A percentile compares a stretch with the other conserved stretches of the same genome.
phyloP scores from a whole-genome alignment of 2,113 vertebrate species.

The Forbesichthys agassizii region DNA sequence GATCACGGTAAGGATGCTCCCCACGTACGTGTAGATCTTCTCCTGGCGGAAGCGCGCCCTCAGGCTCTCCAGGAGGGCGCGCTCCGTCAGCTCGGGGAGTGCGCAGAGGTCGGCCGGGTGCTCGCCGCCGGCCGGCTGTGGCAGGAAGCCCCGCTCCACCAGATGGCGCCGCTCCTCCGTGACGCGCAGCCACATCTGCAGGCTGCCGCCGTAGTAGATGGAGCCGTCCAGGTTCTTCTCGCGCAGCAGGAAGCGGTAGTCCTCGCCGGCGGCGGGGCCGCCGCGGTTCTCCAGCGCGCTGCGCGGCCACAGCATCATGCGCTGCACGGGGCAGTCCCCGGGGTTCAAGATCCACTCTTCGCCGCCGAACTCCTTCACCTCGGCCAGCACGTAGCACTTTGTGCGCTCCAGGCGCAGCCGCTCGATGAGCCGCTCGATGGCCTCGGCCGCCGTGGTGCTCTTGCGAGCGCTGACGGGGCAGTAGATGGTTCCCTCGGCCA shows the following conservation, averaged over 20 bases:
- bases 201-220: constrained; percentile 91
- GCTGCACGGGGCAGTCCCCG: constrained; percentile 90
- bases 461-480: constrained; percentile 89
- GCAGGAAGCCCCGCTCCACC: constrained; percentile 92
- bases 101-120: constrained; percentile 89
- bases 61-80: constrained; percentile 89
- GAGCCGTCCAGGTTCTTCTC: constrained; percentile 97
- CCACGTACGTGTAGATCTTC: constrained; percentile 96
- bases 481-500: constrained; percentile 93
- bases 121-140: constrained; percentile 85
- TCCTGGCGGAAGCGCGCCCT: constrained; percentile 92
- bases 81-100: constrained; percentile 89
- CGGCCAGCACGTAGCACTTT: constrained; percentile 91
- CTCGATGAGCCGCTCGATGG: constrained; percentile 88
- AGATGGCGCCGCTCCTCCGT: constrained; percentile 89
- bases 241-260: constrained; percentile 92
- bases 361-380: constrained; percentile 96
- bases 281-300: constrained; percentile 90
- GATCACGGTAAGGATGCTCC: constrained; percentile 93
- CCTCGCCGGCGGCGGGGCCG: constrained; percentile 80
- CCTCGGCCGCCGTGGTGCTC: constrained; percentile 90
- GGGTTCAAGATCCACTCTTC: constrained; percentile 99
- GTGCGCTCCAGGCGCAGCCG: constrained; percentile 87
- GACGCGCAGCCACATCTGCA: constrained; percentile 93
- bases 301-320: constrained; percentile 96